Evolutionary conservation across 1,140 invertebrate genomes (phyloP), one percentile per base, ranked within the genome.

Genomic region (Pentalonia nigronervosa): DNA sequence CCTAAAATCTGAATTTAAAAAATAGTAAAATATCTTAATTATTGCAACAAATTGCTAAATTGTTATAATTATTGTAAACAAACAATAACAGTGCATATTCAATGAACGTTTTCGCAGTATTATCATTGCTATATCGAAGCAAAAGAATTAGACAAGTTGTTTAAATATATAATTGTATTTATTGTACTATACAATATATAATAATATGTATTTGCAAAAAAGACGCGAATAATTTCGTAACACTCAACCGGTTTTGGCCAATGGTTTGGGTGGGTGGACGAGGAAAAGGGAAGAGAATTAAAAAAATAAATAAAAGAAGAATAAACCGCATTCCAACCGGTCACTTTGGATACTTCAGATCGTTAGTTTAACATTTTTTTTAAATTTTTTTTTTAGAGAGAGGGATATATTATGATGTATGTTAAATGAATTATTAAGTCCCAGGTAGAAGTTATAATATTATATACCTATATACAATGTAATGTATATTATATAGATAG

Each of bases 271-370:
- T 7, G 90, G 25, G 41, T 36, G 47, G 2, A 83, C 25, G 41
- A n/a, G 41, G 48, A 36, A 91, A 83, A 83, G 23, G 34, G 50
- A 56, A 53, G 88, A 89, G 88, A 56, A 56, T 89, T 89, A 53
- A 89, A 89, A 89, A 87, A 89, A 89, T 41, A 41, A 89, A 89
- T 56, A 89, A 89, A 89, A 88, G 86, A 89, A 89, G n/a, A 53
- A 89, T n/a, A 83, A 92, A 92, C 91, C 91, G 4, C 91, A 92
- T 92, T 92, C 91, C 91, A 34, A 84, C n/a, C 67, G 91, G 91
- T 92, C 91, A 81, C 67, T 83, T 81, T 92, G 47, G 45, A 50
- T 81, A 81, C 76, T 34, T n/a, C 76, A 34, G 91, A 48, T 92
- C 60, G 76, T 92, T 91, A 76, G 56, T 91, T 50, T 56, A 56